A percentile compares a stretch with the other conserved stretches of the same genome.
Evolutionary conservation across 2,888 invertebrate species (phyloP).

Genomic region (Phragmatobia fuliginosa): DNA sequence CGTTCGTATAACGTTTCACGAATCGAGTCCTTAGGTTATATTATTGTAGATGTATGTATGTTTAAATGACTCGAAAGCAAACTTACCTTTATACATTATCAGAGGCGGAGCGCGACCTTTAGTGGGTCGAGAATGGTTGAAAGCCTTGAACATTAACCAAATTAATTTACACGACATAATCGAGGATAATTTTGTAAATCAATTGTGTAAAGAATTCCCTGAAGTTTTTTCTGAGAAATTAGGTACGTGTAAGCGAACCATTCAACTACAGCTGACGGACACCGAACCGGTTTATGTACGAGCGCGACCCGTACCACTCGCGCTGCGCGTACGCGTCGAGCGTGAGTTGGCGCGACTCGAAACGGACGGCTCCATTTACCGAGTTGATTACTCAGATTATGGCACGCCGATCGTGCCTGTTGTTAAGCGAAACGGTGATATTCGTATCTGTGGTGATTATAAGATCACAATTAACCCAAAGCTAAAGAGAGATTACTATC

Average conservation of each 20-base stretch:
- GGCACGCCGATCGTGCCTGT: slow-evolving; percentile 22
- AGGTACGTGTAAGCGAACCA: background rate
- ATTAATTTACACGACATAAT: background rate
- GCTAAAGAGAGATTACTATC: slow-evolving; percentile 17
- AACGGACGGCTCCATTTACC: background rate
- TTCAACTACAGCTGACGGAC: background rate
- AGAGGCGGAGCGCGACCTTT: no score
- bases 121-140: no score
- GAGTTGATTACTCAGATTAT: background rate
- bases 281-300: background rate
- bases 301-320: background rate
- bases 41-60: no score
- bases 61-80: no score
- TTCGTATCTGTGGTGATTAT: slow-evolving; percentile 19
- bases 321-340: background rate
- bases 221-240: background rate
- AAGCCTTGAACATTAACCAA: background rate
- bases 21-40: background rate
- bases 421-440: slow-evolving; percentile 14
- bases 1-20: background rate
- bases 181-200: background rate
- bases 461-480: slow-evolving; percentile 20
- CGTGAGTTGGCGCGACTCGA: background rate
- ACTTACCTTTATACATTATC: no score
- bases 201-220: background rate